phyloP scores from a whole-genome alignment of 2,797 vertebrate species.

The Choloepus didactylus region DNA sequence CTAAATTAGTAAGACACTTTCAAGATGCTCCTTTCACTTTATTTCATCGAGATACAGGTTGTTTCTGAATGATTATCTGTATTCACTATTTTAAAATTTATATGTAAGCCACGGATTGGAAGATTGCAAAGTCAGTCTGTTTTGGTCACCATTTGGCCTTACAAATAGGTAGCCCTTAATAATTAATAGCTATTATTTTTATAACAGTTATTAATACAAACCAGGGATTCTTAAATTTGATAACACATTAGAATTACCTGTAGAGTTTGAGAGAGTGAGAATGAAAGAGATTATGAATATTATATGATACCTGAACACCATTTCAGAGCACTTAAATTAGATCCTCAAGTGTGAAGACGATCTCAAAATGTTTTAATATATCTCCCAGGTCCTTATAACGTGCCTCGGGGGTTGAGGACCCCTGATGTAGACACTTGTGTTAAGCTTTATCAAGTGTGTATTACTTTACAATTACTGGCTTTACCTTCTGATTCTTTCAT shows the following conservation, averaged over 20 bases:
- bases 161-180: neutral
- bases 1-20: neutral
- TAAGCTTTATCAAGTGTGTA: neutral
- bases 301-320: neutral
- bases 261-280: neutral
- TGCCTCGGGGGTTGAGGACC: neutral
- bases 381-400: neutral
- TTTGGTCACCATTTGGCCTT: neutral
- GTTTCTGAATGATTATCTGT: neutral
- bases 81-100: neutral
- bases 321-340: constrained; percentile 28
- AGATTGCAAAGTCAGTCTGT: neutral
- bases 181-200: constrained; percentile 34
- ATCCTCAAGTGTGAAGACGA: neutral
- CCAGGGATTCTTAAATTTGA: constrained; percentile 25
- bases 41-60: neutral
- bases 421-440: neutral
- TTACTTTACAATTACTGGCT: neutral
- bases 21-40: neutral
- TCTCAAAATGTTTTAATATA: neutral
- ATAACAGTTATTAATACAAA: constrained; percentile 16
- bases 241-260: neutral
- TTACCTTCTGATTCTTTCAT: neutral
- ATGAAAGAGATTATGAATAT: neutral
- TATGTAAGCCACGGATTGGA: neutral